These are phyloP conservation scores for Todiramphus chloris DNA, from an alignment of 2,113 vertebrate genomes.

Conservation along the genomic window DNA sequence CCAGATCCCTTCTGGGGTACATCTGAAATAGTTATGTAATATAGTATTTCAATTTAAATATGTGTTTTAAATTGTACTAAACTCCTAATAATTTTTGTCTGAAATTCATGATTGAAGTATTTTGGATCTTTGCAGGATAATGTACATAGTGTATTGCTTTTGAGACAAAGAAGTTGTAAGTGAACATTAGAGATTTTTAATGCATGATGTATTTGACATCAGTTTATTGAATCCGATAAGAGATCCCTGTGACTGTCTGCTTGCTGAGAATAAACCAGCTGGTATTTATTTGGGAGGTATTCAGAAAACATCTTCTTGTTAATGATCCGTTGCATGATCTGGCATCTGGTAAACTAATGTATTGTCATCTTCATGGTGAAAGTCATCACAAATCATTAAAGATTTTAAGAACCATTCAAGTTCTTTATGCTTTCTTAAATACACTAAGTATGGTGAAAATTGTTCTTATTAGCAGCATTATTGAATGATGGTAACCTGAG, in stretches of 20 bases:
- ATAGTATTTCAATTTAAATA: neutral
- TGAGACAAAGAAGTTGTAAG: slow-evolving; percentile 26
- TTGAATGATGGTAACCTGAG: slow-evolving; percentile 54
- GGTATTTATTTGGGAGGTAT: slow-evolving; percentile 70
- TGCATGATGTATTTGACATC: slow-evolving; percentile 62
- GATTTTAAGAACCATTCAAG: slow-evolving; percentile 29
- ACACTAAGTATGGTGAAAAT: slow-evolving; percentile 54
- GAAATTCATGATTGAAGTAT: neutral
- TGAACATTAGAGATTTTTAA: slow-evolving; percentile 35
- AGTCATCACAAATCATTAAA: slow-evolving; percentile 68
- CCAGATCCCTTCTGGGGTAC: neutral
- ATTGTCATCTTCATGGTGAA: slow-evolving; percentile 65
- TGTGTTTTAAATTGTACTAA: neutral
- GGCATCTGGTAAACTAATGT: slow-evolving; percentile 69
- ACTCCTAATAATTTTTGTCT: neutral
- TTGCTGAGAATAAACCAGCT: slow-evolving; percentile 70
- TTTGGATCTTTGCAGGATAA: slow-evolving; percentile 15
- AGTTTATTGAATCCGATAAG: slow-evolving; percentile 27
- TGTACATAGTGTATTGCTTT: neutral
- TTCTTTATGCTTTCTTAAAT: slow-evolving; percentile 53
- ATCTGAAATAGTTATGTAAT: neutral
- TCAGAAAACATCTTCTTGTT: slow-evolving; percentile 63
- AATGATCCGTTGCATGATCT: slow-evolving; percentile 70
- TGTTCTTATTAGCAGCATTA: slow-evolving; percentile 52
- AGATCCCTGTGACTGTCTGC: slow-evolving; percentile 49